phyloP scores from a whole-genome alignment of 2,888 invertebrate species.

The Panzeria rudis region DNA sequence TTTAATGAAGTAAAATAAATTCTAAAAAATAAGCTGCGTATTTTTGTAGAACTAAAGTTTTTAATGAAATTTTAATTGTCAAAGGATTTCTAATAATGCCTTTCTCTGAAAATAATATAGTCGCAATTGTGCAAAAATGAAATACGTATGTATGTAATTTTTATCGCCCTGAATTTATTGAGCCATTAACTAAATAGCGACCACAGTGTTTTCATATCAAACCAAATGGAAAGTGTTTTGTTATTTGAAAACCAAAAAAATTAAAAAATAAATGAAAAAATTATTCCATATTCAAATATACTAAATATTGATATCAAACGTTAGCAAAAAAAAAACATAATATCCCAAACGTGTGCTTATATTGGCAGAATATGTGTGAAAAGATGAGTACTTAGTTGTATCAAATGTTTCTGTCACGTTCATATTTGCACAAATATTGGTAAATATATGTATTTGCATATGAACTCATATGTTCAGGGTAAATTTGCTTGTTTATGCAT shows the following conservation, averaged over 20 bases:
- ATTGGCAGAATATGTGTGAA: not conserved
- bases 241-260: conserved; percentile 27
- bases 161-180: conserved; percentile 20
- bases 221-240: conserved; percentile 24
- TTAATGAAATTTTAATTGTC: not conserved
- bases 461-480: not conserved
- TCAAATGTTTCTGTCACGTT: not conserved
- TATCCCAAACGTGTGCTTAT: not conserved
- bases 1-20: too few species aligned
- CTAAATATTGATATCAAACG: not conserved
- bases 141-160: conserved; percentile 4
- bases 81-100: not conserved
- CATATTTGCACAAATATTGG: not conserved
- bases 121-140: not conserved
- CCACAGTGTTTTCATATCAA: conserved; percentile 19
- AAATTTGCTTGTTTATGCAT: not conserved
- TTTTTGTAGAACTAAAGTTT: not conserved
- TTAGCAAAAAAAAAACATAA: too few species aligned
- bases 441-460: not conserved
- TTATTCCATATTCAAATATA: not conserved
- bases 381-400: not conserved
- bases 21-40: too few species aligned
- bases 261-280: not conserved
- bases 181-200: conserved; percentile 35
- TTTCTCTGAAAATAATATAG: conserved; percentile 10